Evolutionary conservation across 2,888 invertebrate genomes (phyloP).

Genomic region (Scaptodrosophila latifasciaeformis): DNA sequence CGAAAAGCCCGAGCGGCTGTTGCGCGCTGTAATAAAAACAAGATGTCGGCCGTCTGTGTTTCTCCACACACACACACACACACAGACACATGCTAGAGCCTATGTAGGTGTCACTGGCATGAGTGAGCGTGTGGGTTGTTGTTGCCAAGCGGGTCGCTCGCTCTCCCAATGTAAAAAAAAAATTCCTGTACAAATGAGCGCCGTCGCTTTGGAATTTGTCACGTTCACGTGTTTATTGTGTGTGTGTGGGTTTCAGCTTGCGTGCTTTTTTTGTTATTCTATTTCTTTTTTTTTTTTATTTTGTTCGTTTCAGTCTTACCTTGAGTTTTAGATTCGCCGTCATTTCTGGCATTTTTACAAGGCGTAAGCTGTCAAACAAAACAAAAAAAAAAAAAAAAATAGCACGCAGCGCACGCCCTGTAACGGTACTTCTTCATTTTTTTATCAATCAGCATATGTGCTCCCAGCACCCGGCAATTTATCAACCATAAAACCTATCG

Average conservation of each 20-base stretch:
- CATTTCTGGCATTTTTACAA: slow-evolving; percentile 25
- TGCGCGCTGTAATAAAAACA: slow-evolving; percentile 51
- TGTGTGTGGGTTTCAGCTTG: slow-evolving; percentile 15
- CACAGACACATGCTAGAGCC: slow-evolving; percentile 22
- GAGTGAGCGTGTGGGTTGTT: slow-evolving; percentile 21
- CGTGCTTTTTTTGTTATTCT: slow-evolving; percentile 16
- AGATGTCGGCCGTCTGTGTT: slow-evolving; percentile 46
- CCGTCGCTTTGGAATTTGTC: slow-evolving; percentile 63
- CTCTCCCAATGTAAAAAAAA: slow-evolving; percentile 29
- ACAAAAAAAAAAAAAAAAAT: slow-evolving; percentile 22
- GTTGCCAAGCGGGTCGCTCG: slow-evolving; percentile 35
- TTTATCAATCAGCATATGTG: slow-evolving; percentile 14
- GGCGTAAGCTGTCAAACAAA: slow-evolving; percentile 20
- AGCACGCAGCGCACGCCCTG: slow-evolving; percentile 38
- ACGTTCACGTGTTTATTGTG: slow-evolving; percentile 69
- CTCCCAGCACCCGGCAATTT: background rate
- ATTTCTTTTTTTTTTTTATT: slow-evolving; percentile 13
- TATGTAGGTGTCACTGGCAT: slow-evolving; percentile 4
- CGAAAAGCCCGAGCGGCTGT: slow-evolving; percentile 27
- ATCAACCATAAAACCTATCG: background rate
- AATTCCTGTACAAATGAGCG: slow-evolving; percentile 29
- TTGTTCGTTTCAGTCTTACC: slow-evolving; percentile 27
- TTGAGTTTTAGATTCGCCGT: slow-evolving; percentile 47
- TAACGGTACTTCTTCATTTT: slow-evolving; percentile 6
- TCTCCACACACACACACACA: no score